phyloP scores from a whole-genome alignment of 1,140 invertebrate genomes.

The Drosophila malerkotliana region DNA sequence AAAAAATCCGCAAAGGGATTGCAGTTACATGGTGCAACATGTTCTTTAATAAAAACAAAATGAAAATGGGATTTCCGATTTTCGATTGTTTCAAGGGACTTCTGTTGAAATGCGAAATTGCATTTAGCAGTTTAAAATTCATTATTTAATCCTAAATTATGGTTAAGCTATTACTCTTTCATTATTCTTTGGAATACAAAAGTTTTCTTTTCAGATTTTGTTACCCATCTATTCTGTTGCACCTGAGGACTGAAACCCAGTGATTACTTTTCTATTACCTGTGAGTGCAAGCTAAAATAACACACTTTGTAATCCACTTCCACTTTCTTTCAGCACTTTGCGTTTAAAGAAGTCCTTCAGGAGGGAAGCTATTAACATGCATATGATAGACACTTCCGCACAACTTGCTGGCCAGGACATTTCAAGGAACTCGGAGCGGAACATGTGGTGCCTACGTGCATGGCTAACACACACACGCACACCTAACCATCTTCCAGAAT shows the following conservation, averaged over 20 bases:
- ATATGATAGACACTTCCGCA: constrained; percentile 81
- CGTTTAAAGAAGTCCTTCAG: neutral
- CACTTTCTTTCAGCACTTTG: neutral
- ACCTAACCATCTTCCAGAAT: neutral
- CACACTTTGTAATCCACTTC: neutral
- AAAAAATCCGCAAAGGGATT: constrained; percentile 47
- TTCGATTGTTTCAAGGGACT: neutral
- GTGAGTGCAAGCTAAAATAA: neutral
- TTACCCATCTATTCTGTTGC: neutral
- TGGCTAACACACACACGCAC: constrained; percentile 14
- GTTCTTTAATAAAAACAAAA: constrained; percentile 5
- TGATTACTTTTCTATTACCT: constrained; percentile 4
- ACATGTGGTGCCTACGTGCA: constrained; percentile 70
- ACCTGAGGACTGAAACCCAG: neutral
- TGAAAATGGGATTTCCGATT: neutral
- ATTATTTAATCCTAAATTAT: neutral
- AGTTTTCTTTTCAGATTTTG: neutral
- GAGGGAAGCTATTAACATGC: constrained; percentile 72
- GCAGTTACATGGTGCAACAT: constrained; percentile 17
- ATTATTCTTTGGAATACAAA: neutral
- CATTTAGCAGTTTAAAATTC: too few relatives aligned
- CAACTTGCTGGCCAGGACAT: constrained; percentile 55
- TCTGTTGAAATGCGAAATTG: too few relatives aligned
- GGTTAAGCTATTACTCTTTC: neutral
- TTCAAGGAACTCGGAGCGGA: constrained; percentile 51